Evolutionary conservation across 2,888 invertebrate genomes (phyloP), one percentile per base, ranked within the genome.

Genomic region (Caenorhabditis sp.): DNA sequence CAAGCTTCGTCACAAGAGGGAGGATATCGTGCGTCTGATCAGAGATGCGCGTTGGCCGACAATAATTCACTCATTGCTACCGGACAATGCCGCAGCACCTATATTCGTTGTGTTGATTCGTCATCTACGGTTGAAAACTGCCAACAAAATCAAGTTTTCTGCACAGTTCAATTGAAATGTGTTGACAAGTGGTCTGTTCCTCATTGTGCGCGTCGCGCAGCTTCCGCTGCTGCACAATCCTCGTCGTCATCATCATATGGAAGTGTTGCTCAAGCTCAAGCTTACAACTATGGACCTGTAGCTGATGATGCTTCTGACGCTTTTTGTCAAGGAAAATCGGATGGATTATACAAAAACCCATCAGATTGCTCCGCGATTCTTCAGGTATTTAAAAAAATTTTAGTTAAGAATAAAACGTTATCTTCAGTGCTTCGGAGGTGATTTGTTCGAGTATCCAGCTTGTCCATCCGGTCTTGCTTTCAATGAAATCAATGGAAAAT

Each of bases 291-390:
- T 23, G 53, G 21, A n/a, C n/a, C n/a, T n/a, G 5, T 21, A 4
- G 26, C 63, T 23, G 43, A 19, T 3, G 60, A 61, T 53, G 26
- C 53, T 8, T 62, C 68, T 5, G 55, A 59, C 0, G 68, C 68
- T 0, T 78, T 67, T 70, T 84, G 84, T 57, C 58, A 49, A 21
- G 70, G 74, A 31, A 74, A 72, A 27, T n/a, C 53, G 4, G 84
- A 85, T 60, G 81, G 83, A 21, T 77, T 84, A 58, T 85, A 84
- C 71, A 69, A 78, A 51, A 81, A 85, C 58, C 81, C 81, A 54
- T 57, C 43, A 24, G 77, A 81, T 59, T 84, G 84, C 62, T 78
- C 72, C 21, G 77, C 66, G 1, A 77, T 79, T 59, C 64, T 77
- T 58, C 76, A 76, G 67, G 77, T 69, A 51, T 51, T 51, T 17